Evolutionary conservation across 2,797 vertebrate genomes (phyloP), one percentile per base, ranked within the genome.

Genomic region (Sebastes minor): DNA sequence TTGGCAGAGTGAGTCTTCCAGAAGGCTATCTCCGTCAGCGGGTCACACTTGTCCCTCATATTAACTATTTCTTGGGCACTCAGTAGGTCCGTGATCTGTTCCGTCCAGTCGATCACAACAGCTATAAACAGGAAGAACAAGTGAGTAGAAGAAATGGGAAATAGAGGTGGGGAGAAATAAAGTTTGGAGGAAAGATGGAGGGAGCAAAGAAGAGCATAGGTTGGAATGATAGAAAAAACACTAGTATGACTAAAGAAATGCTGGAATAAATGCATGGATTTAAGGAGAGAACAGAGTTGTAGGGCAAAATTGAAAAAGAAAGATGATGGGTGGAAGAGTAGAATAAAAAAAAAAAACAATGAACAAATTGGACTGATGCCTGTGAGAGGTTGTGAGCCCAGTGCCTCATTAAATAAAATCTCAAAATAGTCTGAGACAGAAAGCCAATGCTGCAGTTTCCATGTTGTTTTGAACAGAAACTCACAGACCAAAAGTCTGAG

Each of bases 41-140:
- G 97, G 6, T 97, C 97, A 0, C 91, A 85, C 71, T 76, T 94
- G 83, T 97, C 96, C 3, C 92, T 93, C 5, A 83, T 93, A 38
- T 95, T 95, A 56, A 93, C 80, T 0, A 91, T 82, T 56, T 96
- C 94, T 85, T 97, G 96, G 2, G 93, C 92, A 13, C 93, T 96
- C 69, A 98, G 91, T 16, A 97, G 89, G 65, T 97, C 95, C 89
- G 96, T 97, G 81, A 98, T 97, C 88, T 98, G 97, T 66, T 89
- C 88, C 0, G 82, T 91, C 93, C 93, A 94, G 64, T 88, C 69
- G 78, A 94, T 93, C 67, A 93, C 62, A 28, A 91, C 78, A 30
- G 33, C 93, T 94, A 46, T 13, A 67, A 79, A 71, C 5, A 62
- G 1, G 9, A 1, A 66, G 30, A 70, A 73, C 2, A 70, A 30